These are phyloP conservation scores for Anthopleura xanthogrammica DNA, from an alignment of 92 coral and sea anemone genomes.

Conservation along the genomic window DNA sequence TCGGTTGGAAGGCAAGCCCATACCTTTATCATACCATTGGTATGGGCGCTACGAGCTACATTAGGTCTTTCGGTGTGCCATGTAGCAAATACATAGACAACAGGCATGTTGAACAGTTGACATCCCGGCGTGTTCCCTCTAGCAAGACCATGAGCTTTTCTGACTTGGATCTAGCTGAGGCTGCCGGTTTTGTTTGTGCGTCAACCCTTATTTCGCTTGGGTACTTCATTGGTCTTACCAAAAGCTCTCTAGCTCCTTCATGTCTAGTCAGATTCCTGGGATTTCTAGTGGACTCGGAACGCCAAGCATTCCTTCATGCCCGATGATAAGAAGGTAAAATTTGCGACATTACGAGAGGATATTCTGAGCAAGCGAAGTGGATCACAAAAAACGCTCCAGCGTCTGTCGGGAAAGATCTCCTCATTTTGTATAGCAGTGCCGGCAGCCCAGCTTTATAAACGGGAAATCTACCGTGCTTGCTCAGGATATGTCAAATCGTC, in stretches of 20 bases:
- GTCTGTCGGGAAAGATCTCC: conserved; percentile 37
- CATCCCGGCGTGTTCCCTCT: background rate
- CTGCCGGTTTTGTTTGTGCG: conserved; percentile 23
- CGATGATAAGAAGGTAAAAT: conserved; percentile 25
- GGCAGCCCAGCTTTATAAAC: background rate
- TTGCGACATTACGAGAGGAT: conserved; percentile 14
- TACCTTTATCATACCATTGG: background rate
- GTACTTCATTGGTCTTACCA: conserved; percentile 37
- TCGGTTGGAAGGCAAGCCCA: too few relatives aligned
- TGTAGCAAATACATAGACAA: conserved; percentile 21
- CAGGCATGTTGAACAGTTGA: conserved; percentile 33
- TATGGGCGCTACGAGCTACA: background rate
- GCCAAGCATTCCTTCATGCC: conserved; percentile 30
- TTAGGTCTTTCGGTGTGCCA: background rate
- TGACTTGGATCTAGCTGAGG: conserved; percentile 17
- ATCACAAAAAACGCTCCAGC: conserved; percentile 20
- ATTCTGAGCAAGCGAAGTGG: conserved; percentile 1
- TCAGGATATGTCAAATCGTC: conserved; percentile 18
- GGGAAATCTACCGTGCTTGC: background rate
- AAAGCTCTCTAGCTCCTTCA: conserved; percentile 7
- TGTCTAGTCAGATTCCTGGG: conserved; percentile 28
- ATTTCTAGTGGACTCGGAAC: conserved; percentile 22
- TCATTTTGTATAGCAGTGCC: conserved; percentile 53
- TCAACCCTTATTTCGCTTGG: conserved; percentile 31
- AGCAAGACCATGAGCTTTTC: background rate